Conservation (phyloP, 2,113 vertebrate genomes). For the Narcine bancroftii region DNA sequence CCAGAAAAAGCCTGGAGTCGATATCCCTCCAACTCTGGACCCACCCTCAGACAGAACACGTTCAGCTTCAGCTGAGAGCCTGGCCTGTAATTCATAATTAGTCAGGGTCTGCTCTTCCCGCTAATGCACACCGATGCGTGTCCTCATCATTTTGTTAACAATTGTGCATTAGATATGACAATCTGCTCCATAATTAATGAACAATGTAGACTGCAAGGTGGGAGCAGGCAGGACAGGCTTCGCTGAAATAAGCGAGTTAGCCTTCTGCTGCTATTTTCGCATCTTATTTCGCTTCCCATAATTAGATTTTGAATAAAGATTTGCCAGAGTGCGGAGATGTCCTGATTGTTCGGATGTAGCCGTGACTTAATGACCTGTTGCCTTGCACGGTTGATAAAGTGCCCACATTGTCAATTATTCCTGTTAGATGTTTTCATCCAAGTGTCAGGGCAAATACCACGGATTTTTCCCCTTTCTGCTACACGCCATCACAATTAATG, state of each 20-base stretch:
- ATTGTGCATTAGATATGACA: background rate
- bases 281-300: background rate
- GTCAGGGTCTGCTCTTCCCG: background rate
- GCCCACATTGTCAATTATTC: background rate
- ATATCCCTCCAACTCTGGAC: too few relatives aligned
- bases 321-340: background rate
- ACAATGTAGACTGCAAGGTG: background rate
- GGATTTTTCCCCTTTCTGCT: background rate
- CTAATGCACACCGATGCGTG: background rate
- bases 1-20: too few relatives aligned
- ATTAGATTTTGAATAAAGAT: background rate
- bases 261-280: background rate
- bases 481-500: background rate
- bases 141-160: background rate
- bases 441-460: background rate
- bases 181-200: background rate
- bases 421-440: background rate
- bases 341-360: background rate
- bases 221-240: background rate
- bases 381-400: background rate
- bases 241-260: background rate
- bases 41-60: background rate
- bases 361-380: too few relatives aligned
- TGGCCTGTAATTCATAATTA: conserved; percentile 9
- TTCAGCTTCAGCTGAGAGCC: background rate